Conservation (phyloP, 2,113 vertebrate species). For the Malurus alboscapulatus region DNA sequence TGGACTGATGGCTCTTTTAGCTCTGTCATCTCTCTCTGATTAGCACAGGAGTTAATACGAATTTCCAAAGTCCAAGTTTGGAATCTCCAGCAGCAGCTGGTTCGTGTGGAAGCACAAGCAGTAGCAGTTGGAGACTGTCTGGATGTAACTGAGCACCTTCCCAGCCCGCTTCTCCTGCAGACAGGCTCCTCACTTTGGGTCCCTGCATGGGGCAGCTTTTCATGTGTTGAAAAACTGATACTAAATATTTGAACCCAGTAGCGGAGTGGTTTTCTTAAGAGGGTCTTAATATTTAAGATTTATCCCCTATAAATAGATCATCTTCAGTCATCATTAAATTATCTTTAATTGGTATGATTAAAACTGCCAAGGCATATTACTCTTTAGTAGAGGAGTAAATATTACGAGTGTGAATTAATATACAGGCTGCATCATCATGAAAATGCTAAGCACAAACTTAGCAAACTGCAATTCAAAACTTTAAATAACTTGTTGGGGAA, state of each 20-base stretch:
- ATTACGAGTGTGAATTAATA: background rate
- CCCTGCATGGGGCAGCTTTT: background rate
- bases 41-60: background rate
- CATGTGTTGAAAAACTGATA: background rate
- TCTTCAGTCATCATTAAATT: constrained; percentile 10
- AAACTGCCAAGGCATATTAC: background rate
- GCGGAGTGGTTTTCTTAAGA: background rate
- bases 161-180: background rate
- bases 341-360: background rate
- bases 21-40: background rate
- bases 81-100: background rate
- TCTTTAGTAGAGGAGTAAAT: background rate
- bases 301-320: constrained; percentile 11
- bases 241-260: background rate
- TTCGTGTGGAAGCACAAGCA: accelerated
- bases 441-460: background rate
- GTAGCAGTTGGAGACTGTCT: background rate
- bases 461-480: background rate
- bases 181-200: background rate
- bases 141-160: background rate
- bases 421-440: background rate
- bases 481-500: background rate
- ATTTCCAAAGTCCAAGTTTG: background rate
- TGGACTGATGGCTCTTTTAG: background rate
- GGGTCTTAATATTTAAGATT: background rate